Evolutionary conservation across 2,888 invertebrate species (phyloP).

Genomic region (Epinotia demarniana): DNA sequence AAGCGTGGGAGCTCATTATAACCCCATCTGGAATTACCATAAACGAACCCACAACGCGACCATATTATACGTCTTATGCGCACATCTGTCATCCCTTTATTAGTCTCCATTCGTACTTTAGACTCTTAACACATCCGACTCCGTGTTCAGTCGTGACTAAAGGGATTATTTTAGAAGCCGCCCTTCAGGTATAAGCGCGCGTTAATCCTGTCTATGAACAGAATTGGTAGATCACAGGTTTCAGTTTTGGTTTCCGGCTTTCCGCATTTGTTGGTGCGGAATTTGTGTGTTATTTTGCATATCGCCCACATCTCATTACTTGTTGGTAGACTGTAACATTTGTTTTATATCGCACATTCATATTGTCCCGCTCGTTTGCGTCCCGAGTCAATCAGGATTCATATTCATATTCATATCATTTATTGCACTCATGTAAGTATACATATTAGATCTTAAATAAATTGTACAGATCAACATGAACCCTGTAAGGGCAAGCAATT

Average conservation of each 20-base stretch:
- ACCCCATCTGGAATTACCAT: not conserved
- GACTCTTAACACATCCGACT: not conserved
- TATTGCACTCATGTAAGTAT: too few relatives aligned
- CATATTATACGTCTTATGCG: not conserved
- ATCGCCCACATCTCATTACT: too few relatives aligned
- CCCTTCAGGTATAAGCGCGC: not conserved
- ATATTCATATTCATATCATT: too few relatives aligned
- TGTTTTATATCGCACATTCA: too few relatives aligned
- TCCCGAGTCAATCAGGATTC: too few relatives aligned
- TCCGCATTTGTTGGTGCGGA: too few relatives aligned
- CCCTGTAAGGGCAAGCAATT: too few relatives aligned
- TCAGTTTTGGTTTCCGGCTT: not conserved
- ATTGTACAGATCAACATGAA: too few relatives aligned
- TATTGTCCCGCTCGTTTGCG: too few relatives aligned
- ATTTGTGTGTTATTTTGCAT: too few relatives aligned
- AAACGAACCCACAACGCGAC: not conserved
- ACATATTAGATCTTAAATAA: too few relatives aligned
- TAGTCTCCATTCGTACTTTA: conserved; percentile 1
- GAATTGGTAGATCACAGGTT: not conserved
- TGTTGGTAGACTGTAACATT: too few relatives aligned
- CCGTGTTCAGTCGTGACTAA: not conserved
- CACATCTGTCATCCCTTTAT: conserved; percentile 10
- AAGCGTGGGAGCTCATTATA: conserved; percentile 2
- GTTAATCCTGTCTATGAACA: not conserved
- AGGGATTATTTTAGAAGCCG: not conserved